Percentiles rank a stretch among this genome's conserved stretches.
These are phyloP conservation scores for Tenrec ecaudatus DNA, from an alignment of 2,113 vertebrate species.

Conservation along the genomic window DNA sequence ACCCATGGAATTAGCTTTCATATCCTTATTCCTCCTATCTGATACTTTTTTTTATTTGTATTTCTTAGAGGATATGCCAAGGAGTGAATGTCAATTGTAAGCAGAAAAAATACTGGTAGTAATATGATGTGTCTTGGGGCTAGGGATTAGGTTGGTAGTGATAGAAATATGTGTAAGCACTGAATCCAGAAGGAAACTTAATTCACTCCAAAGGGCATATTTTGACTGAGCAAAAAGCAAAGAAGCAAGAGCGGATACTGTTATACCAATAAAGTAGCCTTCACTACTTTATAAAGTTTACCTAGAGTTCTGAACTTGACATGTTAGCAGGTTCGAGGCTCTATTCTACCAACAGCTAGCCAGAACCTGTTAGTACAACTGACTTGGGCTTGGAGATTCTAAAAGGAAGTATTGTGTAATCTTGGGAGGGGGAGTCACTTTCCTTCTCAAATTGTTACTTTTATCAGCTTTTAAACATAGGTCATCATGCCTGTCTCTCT, in stretches of 20 bases:
- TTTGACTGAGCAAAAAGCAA: background rate
- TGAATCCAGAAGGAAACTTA: background rate
- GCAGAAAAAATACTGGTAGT: background rate
- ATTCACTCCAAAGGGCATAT: background rate
- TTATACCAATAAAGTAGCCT: background rate
- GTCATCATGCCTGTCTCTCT: background rate
- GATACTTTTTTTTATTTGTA: background rate
- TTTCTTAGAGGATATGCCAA: background rate
- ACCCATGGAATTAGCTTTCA: background rate
- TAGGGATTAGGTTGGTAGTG: background rate
- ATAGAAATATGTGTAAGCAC: background rate
- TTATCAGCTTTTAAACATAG: background rate
- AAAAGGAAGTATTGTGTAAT: background rate
- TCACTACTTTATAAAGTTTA: background rate
- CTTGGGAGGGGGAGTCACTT: background rate
- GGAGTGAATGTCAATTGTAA: background rate
- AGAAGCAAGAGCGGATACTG: background rate
- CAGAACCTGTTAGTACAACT: background rate
- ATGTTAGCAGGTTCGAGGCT: too few relatives aligned
- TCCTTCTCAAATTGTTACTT: background rate
- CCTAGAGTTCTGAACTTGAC: background rate
- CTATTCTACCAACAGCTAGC: background rate
- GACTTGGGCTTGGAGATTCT: too few relatives aligned
- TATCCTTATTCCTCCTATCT: background rate
- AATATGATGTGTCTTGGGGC: background rate